phyloP scores from a whole-genome alignment of 2,113 vertebrate genomes.

The Notothenia coriiceps region DNA sequence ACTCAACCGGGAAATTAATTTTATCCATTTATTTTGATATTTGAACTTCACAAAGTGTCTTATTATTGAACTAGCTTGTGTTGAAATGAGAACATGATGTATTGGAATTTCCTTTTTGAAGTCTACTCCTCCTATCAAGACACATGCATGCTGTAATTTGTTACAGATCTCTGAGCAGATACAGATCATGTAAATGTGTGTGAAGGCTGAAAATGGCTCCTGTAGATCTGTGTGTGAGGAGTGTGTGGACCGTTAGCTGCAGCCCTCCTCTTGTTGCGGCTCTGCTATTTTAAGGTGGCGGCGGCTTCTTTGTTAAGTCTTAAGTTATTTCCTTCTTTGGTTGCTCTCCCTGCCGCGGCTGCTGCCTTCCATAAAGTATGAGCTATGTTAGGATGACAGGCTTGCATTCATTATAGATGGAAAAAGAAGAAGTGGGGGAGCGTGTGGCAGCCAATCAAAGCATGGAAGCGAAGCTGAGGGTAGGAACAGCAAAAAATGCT shows the following conservation, averaged over 20 bases:
- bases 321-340: conserved; percentile 73
- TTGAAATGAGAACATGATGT: neutral
- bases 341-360: conserved; percentile 52
- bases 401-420: conserved; percentile 65
- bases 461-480: conserved; percentile 45
- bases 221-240: neutral
- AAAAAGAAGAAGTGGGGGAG: neutral
- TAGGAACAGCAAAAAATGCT: conserved; percentile 33
- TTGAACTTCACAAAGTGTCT: neutral
- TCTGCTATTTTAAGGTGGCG: conserved; percentile 62
- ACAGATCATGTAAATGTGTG: neutral
- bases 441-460: conserved; percentile 65
- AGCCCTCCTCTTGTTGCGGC: conserved; percentile 42
- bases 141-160: neutral
- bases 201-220: neutral
- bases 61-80: neutral
- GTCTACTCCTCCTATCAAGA: neutral
- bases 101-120: neutral
- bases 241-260: conserved; percentile 21
- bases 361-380: conserved; percentile 58
- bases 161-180: neutral
- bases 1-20: neutral
- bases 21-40: neutral
- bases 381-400: conserved; percentile 63
- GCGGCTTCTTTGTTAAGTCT: conserved; percentile 55